phyloP scores from a whole-genome alignment of 2,797 vertebrate genomes.

The Odontamblyopus rebecca region DNA sequence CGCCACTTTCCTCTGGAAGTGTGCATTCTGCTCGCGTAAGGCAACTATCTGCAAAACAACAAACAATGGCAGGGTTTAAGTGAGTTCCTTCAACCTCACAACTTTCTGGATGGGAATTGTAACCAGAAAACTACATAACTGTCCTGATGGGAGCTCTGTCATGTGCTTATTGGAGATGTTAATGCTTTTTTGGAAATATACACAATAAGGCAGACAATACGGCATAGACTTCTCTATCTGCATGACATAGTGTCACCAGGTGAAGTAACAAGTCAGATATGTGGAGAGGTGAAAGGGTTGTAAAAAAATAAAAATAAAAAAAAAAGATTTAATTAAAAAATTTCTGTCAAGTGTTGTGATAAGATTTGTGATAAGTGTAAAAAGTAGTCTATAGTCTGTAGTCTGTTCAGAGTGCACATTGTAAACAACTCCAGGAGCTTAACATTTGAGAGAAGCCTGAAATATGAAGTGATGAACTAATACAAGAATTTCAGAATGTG shows the following conservation, averaged over 20 bases:
- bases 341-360: too few species aligned
- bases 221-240: not conserved
- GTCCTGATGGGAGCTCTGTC: not conserved
- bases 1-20: slow-evolving; percentile 96
- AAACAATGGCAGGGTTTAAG: slow-evolving; percentile 8
- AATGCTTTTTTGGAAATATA: not conserved
- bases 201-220: too few species aligned
- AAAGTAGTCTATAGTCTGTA: too few species aligned
- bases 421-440: too few species aligned
- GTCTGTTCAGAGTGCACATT: too few species aligned
- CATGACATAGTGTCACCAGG: not conserved
- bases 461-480: too few species aligned
- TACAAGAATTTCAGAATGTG: too few species aligned
- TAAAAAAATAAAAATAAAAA: too few species aligned
- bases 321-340: too few species aligned
- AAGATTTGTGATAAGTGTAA: too few species aligned
- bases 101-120: not conserved
- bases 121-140: not conserved
- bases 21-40: slow-evolving; percentile 97
- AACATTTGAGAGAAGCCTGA: too few species aligned
- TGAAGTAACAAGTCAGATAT: too few species aligned
- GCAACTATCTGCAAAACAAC: slow-evolving; percentile 86
- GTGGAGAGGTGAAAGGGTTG: not conserved
- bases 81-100: not conserved
- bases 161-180: not conserved